Conservation (phyloP, 2,888 invertebrate genomes). For the Drosophila nigricruria region DNA sequence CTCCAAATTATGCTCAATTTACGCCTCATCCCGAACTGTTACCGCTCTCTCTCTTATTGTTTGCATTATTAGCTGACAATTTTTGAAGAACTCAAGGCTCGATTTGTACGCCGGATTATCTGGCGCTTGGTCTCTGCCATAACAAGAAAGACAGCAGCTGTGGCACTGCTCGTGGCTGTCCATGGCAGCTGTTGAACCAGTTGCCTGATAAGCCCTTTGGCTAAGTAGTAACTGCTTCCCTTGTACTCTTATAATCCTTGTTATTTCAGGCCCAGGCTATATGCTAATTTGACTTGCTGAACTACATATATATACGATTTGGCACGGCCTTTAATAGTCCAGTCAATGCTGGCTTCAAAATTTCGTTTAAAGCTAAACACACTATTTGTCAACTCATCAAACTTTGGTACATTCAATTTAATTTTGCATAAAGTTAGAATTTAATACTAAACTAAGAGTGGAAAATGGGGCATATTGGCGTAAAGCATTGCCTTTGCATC, state of each 20-base stretch:
- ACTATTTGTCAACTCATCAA: not conserved
- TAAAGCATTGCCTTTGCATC: not conserved
- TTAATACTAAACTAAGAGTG: not conserved
- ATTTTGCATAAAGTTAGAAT: not conserved
- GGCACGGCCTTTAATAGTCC: not conserved
- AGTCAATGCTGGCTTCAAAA: not conserved
- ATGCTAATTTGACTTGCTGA: conserved; percentile 24
- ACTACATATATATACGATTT: not conserved
- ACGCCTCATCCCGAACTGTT: conserved; percentile 49
- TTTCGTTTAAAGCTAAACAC: not conserved
- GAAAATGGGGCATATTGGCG: not conserved
- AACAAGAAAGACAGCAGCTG: conserved; percentile 29
- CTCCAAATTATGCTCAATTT: conserved; percentile 64
- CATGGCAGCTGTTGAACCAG: conserved; percentile 38
- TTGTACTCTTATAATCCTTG: conserved; percentile 59
- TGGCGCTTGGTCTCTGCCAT: conserved; percentile 60
- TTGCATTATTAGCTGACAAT: conserved; percentile 77
- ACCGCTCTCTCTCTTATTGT: conserved; percentile 54
- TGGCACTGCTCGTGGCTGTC: conserved; percentile 1
- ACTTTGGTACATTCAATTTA: conserved; percentile 13
- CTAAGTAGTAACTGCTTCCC: conserved; percentile 60
- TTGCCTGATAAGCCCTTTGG: conserved; percentile 60
- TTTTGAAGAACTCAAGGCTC: conserved; percentile 48
- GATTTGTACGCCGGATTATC: conserved; percentile 59
- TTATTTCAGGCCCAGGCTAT: conserved; percentile 62